Evolutionary conservation across 2,113 vertebrate genomes (phyloP), one percentile per base, ranked within the genome.

Genomic region (Motacilla alba): DNA sequence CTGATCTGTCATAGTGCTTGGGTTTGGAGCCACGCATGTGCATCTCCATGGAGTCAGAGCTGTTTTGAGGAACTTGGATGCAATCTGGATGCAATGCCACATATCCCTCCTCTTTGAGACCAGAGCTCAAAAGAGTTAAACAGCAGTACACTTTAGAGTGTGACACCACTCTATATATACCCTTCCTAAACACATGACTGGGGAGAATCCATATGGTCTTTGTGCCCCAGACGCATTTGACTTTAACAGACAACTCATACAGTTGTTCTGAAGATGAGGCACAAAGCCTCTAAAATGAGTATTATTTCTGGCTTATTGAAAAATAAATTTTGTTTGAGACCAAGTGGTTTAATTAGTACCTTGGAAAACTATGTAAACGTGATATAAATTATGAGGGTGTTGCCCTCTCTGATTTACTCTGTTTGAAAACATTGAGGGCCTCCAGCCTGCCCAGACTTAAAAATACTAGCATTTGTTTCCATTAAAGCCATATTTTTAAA

Each of bases 341-440:
- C 20, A 76, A 91, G 59, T 44, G 60, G 19, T 68, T 52, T 90
- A 95, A 95, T 94, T 92, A 80, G 67, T 92, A 81, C 84, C 78
- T 78, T 81, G 68, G 56, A 87, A 80, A 73, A 50, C 49, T 94
- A 27, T 73, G 74, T 83, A 93, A 86, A 89, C 86, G 56, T 66
- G 15, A 53, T 89, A 68, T 69, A 74, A 66, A 89, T 94, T 97
- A 93, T 92, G 91, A 44, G 79, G 74, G 52, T 93, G 82, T 68
- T 95, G 55, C 50, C 80, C 90, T 95, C 39, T 96, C 76, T 95
- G 87, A 95, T 86, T 96, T 88, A 92, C 56, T 90, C 64, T 96
- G 86, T 92, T 88, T 93, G 63, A 94, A 97, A 96, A 91, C 68
- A 84, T 15, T 94, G 78, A 94, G 66, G 67, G 80, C 79, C 90